These are phyloP conservation scores for Augochlora pura DNA, from an alignment of 1,140 invertebrate genomes.

Conservation along the genomic window DNA sequence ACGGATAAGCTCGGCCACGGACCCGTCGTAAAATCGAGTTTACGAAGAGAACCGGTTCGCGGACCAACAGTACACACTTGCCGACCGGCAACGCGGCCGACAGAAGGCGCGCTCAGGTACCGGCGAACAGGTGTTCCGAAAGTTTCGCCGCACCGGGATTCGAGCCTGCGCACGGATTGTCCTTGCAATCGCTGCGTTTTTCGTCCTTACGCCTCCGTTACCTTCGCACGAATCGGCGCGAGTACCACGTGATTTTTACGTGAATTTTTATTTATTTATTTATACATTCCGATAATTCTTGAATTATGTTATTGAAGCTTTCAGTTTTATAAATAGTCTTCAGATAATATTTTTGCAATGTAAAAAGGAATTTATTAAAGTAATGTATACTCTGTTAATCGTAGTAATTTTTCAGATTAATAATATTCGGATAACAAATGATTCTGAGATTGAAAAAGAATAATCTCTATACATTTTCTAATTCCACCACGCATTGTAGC, in stretches of 20 bases:
- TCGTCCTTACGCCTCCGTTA: background rate
- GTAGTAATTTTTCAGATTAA: no score
- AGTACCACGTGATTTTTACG: no score
- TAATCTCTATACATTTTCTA: no score
- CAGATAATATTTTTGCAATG: no score
- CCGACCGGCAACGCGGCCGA: background rate
- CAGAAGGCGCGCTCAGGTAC: conserved; percentile 42
- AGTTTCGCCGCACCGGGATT: conserved; percentile 37
- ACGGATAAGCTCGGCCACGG: conserved; percentile 40
- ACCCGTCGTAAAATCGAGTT: conserved; percentile 55
- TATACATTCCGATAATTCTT: no score
- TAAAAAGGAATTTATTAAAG: no score
- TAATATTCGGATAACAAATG: no score
- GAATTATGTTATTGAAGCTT: no score
- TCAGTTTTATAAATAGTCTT: no score
- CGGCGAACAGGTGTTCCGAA: conserved; percentile 53
- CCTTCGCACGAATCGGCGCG: background rate
- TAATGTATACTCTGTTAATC: no score
- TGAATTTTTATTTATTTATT: background rate
- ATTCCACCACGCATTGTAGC: no score
- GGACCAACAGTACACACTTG: conserved; percentile 18
- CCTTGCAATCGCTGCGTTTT: background rate
- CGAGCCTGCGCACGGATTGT: background rate
- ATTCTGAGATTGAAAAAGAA: no score
- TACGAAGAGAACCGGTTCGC: conserved; percentile 58